Conservation (phyloP, 2,888 invertebrate species). For the Mythimna ferrago region DNA sequence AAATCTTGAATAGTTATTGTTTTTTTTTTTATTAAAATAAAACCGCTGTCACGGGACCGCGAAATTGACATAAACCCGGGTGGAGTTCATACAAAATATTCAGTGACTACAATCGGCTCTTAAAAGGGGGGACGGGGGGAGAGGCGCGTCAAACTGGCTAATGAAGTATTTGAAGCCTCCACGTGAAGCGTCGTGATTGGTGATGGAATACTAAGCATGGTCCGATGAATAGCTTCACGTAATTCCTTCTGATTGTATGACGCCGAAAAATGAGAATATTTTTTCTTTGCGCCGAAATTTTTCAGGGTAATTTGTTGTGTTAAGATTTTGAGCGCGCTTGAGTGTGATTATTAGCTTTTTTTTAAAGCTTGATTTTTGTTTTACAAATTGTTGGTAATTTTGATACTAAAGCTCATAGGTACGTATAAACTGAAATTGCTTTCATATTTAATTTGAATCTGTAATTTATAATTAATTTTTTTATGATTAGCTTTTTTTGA, state of each 20-base stretch:
- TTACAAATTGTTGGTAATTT: not conserved
- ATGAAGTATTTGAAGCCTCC: slow-evolving; percentile 76
- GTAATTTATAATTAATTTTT: too few species aligned
- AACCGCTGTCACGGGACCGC: too few species aligned
- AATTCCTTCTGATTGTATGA: slow-evolving; percentile 60
- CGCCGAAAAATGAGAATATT: slow-evolving; percentile 55
- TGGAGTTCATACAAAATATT: too few species aligned
- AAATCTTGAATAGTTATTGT: too few species aligned
- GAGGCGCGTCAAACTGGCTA: slow-evolving; percentile 74
- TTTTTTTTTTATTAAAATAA: too few species aligned
- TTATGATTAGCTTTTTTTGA: too few species aligned
- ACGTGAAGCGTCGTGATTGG: slow-evolving; percentile 72
- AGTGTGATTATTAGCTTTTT: slow-evolving; percentile 33
- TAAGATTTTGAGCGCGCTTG: slow-evolving; percentile 14
- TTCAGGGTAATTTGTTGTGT: slow-evolving; percentile 45
- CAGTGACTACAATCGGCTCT: too few species aligned
- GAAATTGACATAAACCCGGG: too few species aligned
- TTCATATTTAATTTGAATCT: too few species aligned
- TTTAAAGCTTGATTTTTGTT: slow-evolving; percentile 14
- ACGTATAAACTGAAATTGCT: too few species aligned
- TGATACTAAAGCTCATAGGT: not conserved
- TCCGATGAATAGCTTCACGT: slow-evolving; percentile 66
- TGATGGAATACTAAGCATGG: slow-evolving; percentile 78
- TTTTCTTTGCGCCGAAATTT: slow-evolving; percentile 34
- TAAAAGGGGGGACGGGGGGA: slow-evolving; percentile 39